Evolutionary conservation across 2,797 vertebrate genomes (phyloP).

Genomic region (Anguilla pacifica): DNA sequence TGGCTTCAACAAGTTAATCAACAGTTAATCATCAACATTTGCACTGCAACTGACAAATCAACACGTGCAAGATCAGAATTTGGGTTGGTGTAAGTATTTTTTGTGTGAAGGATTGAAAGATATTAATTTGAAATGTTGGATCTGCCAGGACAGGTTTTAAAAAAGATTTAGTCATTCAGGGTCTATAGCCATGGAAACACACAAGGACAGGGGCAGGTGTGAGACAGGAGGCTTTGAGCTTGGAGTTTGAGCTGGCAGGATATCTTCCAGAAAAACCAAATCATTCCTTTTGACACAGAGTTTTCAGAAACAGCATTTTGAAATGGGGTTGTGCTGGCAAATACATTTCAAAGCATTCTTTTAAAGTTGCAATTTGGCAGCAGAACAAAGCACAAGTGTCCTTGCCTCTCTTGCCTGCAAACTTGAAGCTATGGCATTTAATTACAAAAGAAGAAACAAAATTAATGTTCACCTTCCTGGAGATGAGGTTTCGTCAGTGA

Average conservation of each 20-base stretch:
- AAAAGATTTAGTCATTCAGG: not conserved
- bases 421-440: constrained; percentile 37
- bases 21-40: too few species aligned
- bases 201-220: not conserved
- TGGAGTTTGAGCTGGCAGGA: not conserved
- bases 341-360: constrained; percentile 49
- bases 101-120: not conserved
- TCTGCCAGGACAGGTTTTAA: not conserved
- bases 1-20: too few species aligned
- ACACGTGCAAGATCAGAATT: too few species aligned
- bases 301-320: constrained; percentile 40
- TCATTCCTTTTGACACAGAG: constrained; percentile 54
- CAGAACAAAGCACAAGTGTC: constrained; percentile 29
- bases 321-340: constrained; percentile 29
- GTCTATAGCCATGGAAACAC: not conserved
- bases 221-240: not conserved
- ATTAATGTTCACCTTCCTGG: constrained; percentile 39
- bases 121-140: not conserved
- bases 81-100: not conserved
- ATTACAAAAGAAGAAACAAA: constrained; percentile 12
- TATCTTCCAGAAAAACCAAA: constrained; percentile 22
- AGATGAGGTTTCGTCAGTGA: constrained; percentile 36
- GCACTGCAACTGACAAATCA: too few species aligned
- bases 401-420: constrained; percentile 32
- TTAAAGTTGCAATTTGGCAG: constrained; percentile 41